Conservation (phyloP, 2,113 vertebrate species). For the Colius striatus region DNA sequence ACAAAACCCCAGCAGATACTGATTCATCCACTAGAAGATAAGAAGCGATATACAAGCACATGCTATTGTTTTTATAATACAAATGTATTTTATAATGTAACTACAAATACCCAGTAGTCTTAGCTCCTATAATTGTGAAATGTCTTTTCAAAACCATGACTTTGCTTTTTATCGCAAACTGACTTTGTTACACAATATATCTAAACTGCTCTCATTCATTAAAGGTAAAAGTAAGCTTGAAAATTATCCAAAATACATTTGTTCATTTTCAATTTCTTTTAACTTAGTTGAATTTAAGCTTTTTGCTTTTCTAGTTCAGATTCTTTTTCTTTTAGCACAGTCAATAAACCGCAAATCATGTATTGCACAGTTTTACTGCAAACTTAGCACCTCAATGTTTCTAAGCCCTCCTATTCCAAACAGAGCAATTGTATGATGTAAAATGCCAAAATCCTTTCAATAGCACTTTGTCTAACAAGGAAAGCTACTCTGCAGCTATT, state of each 20-base stretch:
- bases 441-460: neutral
- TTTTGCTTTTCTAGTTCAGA: neutral
- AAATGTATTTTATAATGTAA: neutral
- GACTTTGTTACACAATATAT: neutral
- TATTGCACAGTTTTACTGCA: neutral
- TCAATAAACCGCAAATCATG: neutral
- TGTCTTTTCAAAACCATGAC: neutral
- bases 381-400: neutral
- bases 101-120: neutral
- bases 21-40: neutral
- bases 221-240: neutral
- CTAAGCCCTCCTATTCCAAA: neutral
- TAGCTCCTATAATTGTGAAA: neutral
- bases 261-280: neutral
- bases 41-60: fast-evolving
- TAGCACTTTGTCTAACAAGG: neutral
- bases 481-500: constrained; percentile 1
- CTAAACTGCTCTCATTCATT: neutral
- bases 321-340: neutral
- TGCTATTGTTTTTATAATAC: neutral
- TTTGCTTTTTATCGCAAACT: neutral
- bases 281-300: neutral
- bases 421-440: neutral
- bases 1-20: neutral
- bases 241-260: neutral